Percentiles rank a stretch among this genome's conserved stretches.
Conservation (phyloP, 2,888 invertebrate species). For the Sinhomidia bicolor region DNA sequence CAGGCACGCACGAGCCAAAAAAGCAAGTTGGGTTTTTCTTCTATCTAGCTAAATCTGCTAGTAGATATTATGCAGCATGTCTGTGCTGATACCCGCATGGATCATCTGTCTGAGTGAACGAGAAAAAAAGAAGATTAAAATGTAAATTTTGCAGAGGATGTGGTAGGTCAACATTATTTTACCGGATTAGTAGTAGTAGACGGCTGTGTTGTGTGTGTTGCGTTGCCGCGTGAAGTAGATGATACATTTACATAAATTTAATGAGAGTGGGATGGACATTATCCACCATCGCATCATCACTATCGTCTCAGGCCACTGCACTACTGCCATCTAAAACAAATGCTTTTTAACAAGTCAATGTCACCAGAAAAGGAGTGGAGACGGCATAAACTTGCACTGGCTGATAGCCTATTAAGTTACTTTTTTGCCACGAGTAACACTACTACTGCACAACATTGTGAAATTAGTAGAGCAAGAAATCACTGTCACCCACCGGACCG, state of each 20-base stretch:
- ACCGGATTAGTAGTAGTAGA: background rate
- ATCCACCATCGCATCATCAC: background rate
- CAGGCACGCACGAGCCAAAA: constrained; percentile 24
- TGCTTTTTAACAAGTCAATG: constrained; percentile 8
- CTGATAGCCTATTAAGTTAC: background rate
- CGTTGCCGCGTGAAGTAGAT: background rate
- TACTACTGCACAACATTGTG: background rate
- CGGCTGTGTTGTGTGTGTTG: too few species aligned
- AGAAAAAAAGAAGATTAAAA: background rate
- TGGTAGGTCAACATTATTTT: constrained; percentile 32
- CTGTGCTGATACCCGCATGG: too few species aligned
- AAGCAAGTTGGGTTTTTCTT: background rate
- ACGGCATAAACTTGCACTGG: background rate
- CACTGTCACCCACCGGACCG: constrained; percentile 38
- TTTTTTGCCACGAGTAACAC: too few species aligned
- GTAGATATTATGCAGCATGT: too few species aligned
- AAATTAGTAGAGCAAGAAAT: constrained; percentile 40
- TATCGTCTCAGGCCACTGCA: too few species aligned
- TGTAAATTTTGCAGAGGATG: constrained; percentile 10
- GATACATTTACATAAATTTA: constrained; percentile 33
- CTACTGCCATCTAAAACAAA: background rate
- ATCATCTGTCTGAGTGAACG: background rate
- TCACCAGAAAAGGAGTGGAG: constrained; percentile 2
- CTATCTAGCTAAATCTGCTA: background rate
- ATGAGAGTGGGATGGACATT: background rate